Evolutionary conservation across 2,113 vertebrate genomes (phyloP).

Genomic region (Notarius lentiginosus): DNA sequence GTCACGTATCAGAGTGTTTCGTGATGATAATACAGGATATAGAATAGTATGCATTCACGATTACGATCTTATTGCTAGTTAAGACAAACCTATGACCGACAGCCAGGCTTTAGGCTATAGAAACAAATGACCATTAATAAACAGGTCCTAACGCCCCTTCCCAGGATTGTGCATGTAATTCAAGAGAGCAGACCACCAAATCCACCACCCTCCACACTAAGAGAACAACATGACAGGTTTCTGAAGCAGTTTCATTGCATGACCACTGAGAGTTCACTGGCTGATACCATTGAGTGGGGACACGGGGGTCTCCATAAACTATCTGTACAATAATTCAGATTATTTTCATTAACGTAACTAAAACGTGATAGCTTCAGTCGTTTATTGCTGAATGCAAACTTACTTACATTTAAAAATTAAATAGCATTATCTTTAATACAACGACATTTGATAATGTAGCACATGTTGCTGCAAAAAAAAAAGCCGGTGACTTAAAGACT

Average conservation of each 20-base stretch:
- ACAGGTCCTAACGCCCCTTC: not conserved
- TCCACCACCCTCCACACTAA: slow-evolving; percentile 41
- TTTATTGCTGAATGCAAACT: not conserved
- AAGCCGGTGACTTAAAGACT: not conserved
- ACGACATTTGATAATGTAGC: slow-evolving; percentile 1
- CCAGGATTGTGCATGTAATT: slow-evolving; percentile 21
- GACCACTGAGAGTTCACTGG: slow-evolving; percentile 68
- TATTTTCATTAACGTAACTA: slow-evolving; percentile 16
- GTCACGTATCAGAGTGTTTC: slow-evolving; percentile 31
- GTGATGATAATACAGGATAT: not conserved
- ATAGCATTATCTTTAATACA: slow-evolving; percentile 13
- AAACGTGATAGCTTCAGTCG: not conserved
- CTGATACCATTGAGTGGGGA: slow-evolving; percentile 61
- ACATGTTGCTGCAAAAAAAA: slow-evolving; percentile 22
- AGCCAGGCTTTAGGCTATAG: not conserved
- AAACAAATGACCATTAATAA: slow-evolving; percentile 10
- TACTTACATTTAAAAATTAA: slow-evolving; percentile 9
- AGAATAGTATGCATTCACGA: slow-evolving; percentile 7
- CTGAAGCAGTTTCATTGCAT: slow-evolving; percentile 60
- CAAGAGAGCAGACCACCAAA: slow-evolving; percentile 45
- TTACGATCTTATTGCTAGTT: slow-evolving; percentile 21
- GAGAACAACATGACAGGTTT: slow-evolving; percentile 65
- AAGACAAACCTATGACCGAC: not conserved
- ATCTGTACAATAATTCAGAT: slow-evolving; percentile 31
- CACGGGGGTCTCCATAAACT: slow-evolving; percentile 60